Percentiles rank a stretch among this genome's conserved stretches.
These are phyloP conservation scores for Eristalis intricaria DNA, from an alignment of 2,888 invertebrate species.

Conservation along the genomic window DNA sequence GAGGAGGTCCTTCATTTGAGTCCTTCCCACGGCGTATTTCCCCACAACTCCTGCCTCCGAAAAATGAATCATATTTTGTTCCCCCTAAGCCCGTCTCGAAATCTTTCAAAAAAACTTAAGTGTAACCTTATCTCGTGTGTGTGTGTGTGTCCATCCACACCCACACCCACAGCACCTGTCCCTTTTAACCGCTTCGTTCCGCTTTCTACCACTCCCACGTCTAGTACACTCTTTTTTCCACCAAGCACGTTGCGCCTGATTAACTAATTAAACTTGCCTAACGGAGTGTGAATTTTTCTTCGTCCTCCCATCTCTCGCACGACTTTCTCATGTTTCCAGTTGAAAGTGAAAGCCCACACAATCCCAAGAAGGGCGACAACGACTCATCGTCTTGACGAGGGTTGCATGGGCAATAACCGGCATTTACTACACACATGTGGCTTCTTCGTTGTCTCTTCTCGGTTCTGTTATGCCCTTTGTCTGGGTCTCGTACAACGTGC, in stretches of 20 bases:
- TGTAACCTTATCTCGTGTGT: not conserved
- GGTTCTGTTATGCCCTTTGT: not conserved
- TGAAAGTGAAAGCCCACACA: conserved; percentile 61
- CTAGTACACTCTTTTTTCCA: not conserved
- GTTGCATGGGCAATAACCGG: conserved; percentile 36
- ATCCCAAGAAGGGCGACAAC: conserved; percentile 38
- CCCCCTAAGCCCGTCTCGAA: not conserved
- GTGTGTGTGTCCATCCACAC: not conserved
- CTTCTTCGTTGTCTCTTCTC: conserved; percentile 43
- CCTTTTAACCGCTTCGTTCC: not conserved
- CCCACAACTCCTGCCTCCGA: not conserved
- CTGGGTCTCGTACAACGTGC: not conserved
- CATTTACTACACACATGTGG: conserved; percentile 52
- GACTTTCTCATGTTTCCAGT: conserved; percentile 51
- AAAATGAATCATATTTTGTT: not conserved
- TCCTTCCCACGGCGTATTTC: not conserved
- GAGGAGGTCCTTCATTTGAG: not conserved
- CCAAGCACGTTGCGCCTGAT: not conserved
- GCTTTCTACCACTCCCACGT: not conserved
- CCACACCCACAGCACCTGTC: not conserved
- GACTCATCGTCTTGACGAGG: conserved; percentile 13
- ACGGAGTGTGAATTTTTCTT: conserved; percentile 39
- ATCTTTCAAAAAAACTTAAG: not conserved
- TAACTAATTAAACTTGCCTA: conserved; percentile 53
- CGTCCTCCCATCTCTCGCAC: not conserved